A percentile compares a stretch with the other conserved stretches of the same genome.
Conservation (phyloP, 2,888 invertebrate genomes). For the Eurois occulta region DNA sequence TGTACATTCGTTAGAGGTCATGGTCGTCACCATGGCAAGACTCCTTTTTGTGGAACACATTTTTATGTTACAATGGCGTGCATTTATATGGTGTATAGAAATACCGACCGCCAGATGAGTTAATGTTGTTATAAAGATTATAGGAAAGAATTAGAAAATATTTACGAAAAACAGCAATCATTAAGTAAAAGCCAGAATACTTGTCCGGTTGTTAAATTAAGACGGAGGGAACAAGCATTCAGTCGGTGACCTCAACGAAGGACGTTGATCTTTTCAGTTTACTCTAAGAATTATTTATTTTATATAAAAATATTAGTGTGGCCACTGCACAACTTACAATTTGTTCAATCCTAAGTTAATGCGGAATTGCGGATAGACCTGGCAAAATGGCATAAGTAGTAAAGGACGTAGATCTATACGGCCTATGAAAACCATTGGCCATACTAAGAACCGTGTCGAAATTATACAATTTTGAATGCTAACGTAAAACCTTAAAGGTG, state of each 20-base stretch:
- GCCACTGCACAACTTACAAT: conserved; percentile 11
- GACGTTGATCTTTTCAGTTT: not conserved
- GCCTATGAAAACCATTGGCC: no score
- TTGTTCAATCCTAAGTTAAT: not conserved
- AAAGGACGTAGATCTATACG: no score
- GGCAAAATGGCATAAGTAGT: not conserved
- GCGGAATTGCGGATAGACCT: not conserved
- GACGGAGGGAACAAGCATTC: not conserved
- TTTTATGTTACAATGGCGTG: no score
- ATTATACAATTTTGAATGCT: no score
- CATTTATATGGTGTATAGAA: no score
- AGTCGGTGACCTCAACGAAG: conserved; percentile 4
- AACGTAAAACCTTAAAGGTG: no score
- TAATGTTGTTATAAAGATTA: not conserved
- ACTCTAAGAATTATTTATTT: no score
- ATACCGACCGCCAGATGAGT: not conserved
- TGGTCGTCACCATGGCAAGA: not conserved
- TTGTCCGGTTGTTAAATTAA: not conserved
- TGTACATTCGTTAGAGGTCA: no score
- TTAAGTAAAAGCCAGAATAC: not conserved
- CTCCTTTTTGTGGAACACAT: not conserved
- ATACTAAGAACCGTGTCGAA: no score
- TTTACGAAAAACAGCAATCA: not conserved
- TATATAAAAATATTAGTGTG: not conserved
- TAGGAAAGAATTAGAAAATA: not conserved